Evolutionary conservation across 2,797 vertebrate genomes (phyloP).

Genomic region (Lophius americanus): DNA sequence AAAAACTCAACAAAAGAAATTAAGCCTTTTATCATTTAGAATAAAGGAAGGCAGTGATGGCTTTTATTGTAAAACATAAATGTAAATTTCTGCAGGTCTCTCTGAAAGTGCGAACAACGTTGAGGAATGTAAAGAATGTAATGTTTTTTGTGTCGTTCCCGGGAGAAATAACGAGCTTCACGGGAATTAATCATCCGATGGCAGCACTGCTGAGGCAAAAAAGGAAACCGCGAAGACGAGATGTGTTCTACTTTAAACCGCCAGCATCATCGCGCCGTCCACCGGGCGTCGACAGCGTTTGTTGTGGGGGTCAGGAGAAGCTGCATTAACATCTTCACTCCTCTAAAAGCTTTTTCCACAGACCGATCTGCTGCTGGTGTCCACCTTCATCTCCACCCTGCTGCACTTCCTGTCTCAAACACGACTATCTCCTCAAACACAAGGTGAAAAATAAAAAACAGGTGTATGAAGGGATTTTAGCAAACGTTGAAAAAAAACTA

Average conservation of each 20-base stretch:
- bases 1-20: not conserved
- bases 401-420: not conserved
- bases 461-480: no score
- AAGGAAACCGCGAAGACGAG: conserved; percentile 12
- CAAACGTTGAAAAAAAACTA: no score
- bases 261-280: conserved; percentile 1
- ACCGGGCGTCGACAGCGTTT: not conserved
- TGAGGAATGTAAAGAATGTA: conserved; percentile 30
- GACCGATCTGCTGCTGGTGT: not conserved
- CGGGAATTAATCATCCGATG: conserved; percentile 53
- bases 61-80: not conserved
- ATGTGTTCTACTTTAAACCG: conserved; percentile 34
- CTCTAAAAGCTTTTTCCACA: not conserved
- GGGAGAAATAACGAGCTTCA: conserved; percentile 27
- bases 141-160: conserved; percentile 46
- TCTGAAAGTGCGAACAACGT: conserved; percentile 41
- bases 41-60: not conserved
- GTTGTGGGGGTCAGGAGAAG: not conserved
- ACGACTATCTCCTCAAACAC: not conserved
- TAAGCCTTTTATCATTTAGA: not conserved
- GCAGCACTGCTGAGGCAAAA: conserved; percentile 26
- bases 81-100: not conserved
- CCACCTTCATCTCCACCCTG: not conserved
- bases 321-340: no score
- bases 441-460: no score